phyloP scores from a whole-genome alignment of 2,888 invertebrate species.

The Dromius quadrimaculatus region DNA sequence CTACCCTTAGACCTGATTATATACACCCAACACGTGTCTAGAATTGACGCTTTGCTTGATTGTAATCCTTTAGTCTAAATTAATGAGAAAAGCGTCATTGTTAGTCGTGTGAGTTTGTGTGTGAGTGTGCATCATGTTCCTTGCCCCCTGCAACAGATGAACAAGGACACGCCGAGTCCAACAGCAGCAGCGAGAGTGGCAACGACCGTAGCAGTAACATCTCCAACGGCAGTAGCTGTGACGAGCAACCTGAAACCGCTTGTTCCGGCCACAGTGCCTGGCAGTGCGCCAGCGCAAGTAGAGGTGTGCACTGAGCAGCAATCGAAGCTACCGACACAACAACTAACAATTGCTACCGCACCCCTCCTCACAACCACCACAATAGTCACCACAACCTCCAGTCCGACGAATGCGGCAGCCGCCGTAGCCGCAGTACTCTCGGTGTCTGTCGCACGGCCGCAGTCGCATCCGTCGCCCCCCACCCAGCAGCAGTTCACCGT shows the following conservation, averaged over 20 bases:
- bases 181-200: slow-evolving; percentile 65
- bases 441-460: slow-evolving; percentile 45
- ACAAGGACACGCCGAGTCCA: slow-evolving; percentile 69
- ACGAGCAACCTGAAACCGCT: slow-evolving; percentile 50
- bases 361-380: slow-evolving; percentile 57
- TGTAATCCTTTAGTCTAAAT: slow-evolving; percentile 10
- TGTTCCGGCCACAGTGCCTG: slow-evolving; percentile 48
- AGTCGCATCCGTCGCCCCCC: slow-evolving; percentile 59
- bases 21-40: slow-evolving; percentile 44
- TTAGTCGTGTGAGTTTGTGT: slow-evolving; percentile 47
- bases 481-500: slow-evolving; percentile 67
- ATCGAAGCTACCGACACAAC: slow-evolving; percentile 60
- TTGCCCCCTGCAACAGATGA: slow-evolving; percentile 68
- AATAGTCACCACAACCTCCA: slow-evolving; percentile 58
- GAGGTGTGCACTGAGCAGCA: slow-evolving; percentile 66
- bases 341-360: slow-evolving; percentile 61
- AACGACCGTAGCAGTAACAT: slow-evolving; percentile 57
- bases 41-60: slow-evolving; percentile 46
- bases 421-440: slow-evolving; percentile 21
- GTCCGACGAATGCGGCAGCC: slow-evolving; percentile 55
- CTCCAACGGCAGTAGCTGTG: slow-evolving; percentile 60
- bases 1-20: slow-evolving; percentile 10
- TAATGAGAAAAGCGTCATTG: slow-evolving; percentile 14
- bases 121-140: slow-evolving; percentile 52
- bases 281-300: slow-evolving; percentile 58